Evolutionary conservation across 2,797 vertebrate genomes (phyloP), one percentile per base, ranked within the genome.

Genomic region (Mycteria americana): DNA sequence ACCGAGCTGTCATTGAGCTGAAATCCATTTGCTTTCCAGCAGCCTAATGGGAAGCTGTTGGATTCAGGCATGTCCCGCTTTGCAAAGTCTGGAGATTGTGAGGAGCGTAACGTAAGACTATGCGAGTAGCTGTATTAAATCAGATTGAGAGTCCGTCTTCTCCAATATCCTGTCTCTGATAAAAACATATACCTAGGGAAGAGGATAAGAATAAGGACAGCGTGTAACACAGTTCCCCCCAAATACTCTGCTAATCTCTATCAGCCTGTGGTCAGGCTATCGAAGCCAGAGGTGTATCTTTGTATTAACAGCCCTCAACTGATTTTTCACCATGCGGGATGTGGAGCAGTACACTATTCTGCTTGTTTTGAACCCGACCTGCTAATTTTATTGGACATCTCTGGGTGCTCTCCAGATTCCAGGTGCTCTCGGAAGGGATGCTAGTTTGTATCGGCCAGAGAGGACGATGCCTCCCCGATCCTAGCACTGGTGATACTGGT

Each of bases 181-280:
- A 45, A 60, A 56, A 91, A 41, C 18, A 13, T 11, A 15, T 1
- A 8, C 74, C 69, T 72, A 11, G 25, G 50, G 57, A 25, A 31
- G n/a, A 85, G 48, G 41, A 33, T 15, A 53, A 88, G 68, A 54
- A 19, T 7, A 25, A 65, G 65, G 59, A 72, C 37, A 43, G 60
- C 0, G 1, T 15, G 76, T 65, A 9, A 51, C 39, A 11, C 35
- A 7, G 6, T 3, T 35, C 11, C 48, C 25, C 9, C 19, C 6
- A 45, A 28, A 51, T 27, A 7, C 19, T 11, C n/a, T 3, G 39
- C 79, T 45, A 1, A 28, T 24, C 68, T 65, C 43, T 10, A 8
- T 8, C 46, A 33, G 45, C n/a, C 82, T 18, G 28, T 7, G 56
- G 54, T 10, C 62, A 23, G 43, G 21, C 45, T 31, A 5, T 30